A percentile compares a stretch with the other conserved stretches of the same genome.
These are phyloP conservation scores for Ivindomyrus marchei DNA, from an alignment of 2,113 vertebrate genomes.

Conservation along the genomic window DNA sequence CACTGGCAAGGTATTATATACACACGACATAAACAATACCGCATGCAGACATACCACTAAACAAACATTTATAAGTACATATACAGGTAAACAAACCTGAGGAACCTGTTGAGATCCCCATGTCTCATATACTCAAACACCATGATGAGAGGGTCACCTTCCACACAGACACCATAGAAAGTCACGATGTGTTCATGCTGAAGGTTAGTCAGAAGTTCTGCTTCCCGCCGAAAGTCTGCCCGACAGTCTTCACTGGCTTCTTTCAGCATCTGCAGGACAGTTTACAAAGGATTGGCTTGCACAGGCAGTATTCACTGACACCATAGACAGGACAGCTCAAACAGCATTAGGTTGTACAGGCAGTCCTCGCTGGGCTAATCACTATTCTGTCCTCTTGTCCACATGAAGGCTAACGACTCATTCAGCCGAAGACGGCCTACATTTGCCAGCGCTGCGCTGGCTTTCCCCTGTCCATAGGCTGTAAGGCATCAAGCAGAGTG, in stretches of 20 bases:
- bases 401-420: not conserved
- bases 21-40: not conserved
- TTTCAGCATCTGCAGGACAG: conserved; percentile 75
- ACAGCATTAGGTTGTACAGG: not conserved
- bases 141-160: conserved; percentile 97
- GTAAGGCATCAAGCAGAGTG: not conserved
- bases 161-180: conserved; percentile 93
- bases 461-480: not conserved
- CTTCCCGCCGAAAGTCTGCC: conserved; percentile 93
- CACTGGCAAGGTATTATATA: not conserved
- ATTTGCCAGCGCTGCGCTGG: not conserved
- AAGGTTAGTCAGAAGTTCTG: conserved; percentile 92
- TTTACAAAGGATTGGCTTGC: not conserved
- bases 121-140: conserved; percentile 99
- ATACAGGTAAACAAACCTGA: conserved; percentile 66
- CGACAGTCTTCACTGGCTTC: conserved; percentile 93
- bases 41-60: not conserved
- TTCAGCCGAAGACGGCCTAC: not conserved
- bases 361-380: not conserved
- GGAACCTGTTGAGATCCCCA: conserved; percentile 96
- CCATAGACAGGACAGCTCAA: not conserved
- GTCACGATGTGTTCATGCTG: conserved; percentile 96
- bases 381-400: not conserved
- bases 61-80: not conserved
- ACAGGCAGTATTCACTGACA: not conserved